Base-by-base conservation (phyloP, 2,113 vertebrate genomes). In the Euleptes europaea region DNA sequence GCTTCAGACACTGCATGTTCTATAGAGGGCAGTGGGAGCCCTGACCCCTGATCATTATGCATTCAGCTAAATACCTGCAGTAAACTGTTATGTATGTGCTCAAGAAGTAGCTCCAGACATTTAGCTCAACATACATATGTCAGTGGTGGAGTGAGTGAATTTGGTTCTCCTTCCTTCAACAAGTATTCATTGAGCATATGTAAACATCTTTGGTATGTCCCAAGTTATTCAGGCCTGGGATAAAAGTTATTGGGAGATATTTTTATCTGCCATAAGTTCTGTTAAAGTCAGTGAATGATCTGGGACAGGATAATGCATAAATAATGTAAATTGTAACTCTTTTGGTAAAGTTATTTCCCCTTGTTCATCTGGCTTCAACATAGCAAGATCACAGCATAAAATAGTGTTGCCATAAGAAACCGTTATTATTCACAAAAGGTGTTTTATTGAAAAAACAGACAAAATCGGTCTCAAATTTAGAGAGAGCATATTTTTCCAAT, bases 341-440 rank as follows among this genome's bases (percentile, higher is more conserved):
- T 84, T 93, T 88, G 65, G 90, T 69, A 78, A 17, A 40, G 82
- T 72, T 72, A 33, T 70, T 90, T 74, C 44, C 70, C 66, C 86
- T 73, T 88, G 15, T 8, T n/a, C 13, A 42, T 57, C 72, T 92
- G 35, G 88, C 54, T 87, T 73, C 86, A 81, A 89, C 88, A 88
- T 80, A 70, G 28, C 57, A 88, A 67, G 60, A 84, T 9, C 85
- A 91, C n/a, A 84, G 2, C 84, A 91, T 92, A 89, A 93, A 91
- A 90, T 88, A 92, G 49, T 5, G 33, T 40, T 31, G 69, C 31
- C 26, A 54, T 54, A 17, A 54, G 1, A 54, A 1, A 54, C 17
- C 82, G 82, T 93, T 94, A 86, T 87, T 92, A 88, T 83, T 92
- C 72, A 88, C 74, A 65, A 92, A 84, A 84, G 88, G 49, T 71